A percentile compares a stretch with the other conserved stretches of the same genome.
Evolutionary conservation across 1,140 invertebrate genomes (phyloP).

Genomic region (Monomorium pharaonis): DNA sequence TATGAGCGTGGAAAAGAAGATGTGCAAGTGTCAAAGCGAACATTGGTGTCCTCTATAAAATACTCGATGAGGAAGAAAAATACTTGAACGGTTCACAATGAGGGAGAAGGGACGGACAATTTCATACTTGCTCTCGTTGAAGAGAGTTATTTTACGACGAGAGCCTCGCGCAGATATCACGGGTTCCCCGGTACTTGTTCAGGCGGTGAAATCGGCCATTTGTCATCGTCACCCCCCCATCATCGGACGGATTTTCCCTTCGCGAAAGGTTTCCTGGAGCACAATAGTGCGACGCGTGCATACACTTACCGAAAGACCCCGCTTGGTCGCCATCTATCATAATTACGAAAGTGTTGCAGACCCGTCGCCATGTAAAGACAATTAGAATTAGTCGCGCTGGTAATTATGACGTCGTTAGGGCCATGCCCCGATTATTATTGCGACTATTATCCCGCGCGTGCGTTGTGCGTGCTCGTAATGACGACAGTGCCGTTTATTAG

Average conservation of each 20-base stretch:
- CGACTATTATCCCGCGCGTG: constrained; percentile 52
- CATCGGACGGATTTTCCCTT: constrained; percentile 62
- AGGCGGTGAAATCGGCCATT: constrained; percentile 61
- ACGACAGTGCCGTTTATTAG: constrained; percentile 6
- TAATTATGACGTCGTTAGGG: constrained; percentile 60
- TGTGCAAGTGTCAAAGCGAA: not conserved
- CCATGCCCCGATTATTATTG: constrained; percentile 55
- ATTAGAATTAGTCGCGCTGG: constrained; percentile 64
- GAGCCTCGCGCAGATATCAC: constrained; percentile 30
- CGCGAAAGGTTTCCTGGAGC: constrained; percentile 45
- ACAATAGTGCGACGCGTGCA: constrained; percentile 48
- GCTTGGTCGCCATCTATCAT: constrained; percentile 61
- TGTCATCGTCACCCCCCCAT: constrained; percentile 57
- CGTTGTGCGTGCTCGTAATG: not conserved
- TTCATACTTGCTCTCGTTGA: constrained; percentile 26
- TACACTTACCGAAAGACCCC: constrained; percentile 22
- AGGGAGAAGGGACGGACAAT: not conserved
- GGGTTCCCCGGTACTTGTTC: constrained; percentile 25
- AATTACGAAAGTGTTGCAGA: constrained; percentile 66
- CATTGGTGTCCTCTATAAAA: not conserved
- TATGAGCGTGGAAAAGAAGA: not conserved
- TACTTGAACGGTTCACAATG: not conserved
- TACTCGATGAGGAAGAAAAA: not conserved
- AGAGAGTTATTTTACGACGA: constrained; percentile 33
- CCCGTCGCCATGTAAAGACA: constrained; percentile 60